These are phyloP conservation scores for Calvadosia cruxmelitensis DNA, from an alignment of 30 jellyfish, hydroid and myxozoan species.

Conservation along the genomic window DNA sequence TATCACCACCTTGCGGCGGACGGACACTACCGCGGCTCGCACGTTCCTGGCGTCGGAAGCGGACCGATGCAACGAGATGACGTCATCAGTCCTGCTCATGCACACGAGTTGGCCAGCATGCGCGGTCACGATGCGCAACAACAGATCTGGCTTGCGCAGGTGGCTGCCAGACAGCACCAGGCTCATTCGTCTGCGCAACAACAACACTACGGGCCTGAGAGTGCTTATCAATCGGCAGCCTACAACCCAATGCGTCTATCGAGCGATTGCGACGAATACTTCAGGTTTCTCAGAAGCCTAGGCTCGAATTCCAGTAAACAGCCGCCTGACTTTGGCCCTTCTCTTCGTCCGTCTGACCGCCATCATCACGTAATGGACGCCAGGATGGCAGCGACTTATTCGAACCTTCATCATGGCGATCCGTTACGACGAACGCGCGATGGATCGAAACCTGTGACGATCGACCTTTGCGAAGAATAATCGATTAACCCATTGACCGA, in stretches of 20 bases:
- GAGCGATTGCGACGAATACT: slow-evolving; percentile 59
- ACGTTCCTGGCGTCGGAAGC: slow-evolving; percentile 20
- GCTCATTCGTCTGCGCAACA: slow-evolving; percentile 32
- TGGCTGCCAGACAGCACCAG: not conserved
- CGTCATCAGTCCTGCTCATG: slow-evolving; percentile 64
- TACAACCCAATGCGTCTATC: slow-evolving; percentile 36
- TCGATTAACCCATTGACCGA: too few relatives aligned
- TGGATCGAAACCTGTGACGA: slow-evolving; percentile 46
- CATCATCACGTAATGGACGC: slow-evolving; percentile 23
- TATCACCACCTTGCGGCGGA: not conserved
- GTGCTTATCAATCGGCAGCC: slow-evolving; percentile 29
- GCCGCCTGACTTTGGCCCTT: slow-evolving; percentile 31
- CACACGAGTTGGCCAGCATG: slow-evolving; percentile 46
- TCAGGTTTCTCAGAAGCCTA: slow-evolving; percentile 34
- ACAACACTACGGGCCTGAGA: slow-evolving; percentile 26
- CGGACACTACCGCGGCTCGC: slow-evolving; percentile 1
- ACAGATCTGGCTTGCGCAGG: slow-evolving; percentile 71
- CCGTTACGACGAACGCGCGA: not conserved
- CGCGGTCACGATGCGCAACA: slow-evolving; percentile 74
- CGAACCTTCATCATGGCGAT: not conserved
- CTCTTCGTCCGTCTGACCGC: slow-evolving; percentile 35
- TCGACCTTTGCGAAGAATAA: slow-evolving; percentile 52
- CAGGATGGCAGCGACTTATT: slow-evolving; percentile 32
- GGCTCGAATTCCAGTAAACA: slow-evolving; percentile 30
- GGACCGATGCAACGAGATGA: slow-evolving; percentile 72